These are phyloP conservation scores for Fregata magnificens DNA, from an alignment of 2,113 vertebrate genomes.

Conservation along the genomic window DNA sequence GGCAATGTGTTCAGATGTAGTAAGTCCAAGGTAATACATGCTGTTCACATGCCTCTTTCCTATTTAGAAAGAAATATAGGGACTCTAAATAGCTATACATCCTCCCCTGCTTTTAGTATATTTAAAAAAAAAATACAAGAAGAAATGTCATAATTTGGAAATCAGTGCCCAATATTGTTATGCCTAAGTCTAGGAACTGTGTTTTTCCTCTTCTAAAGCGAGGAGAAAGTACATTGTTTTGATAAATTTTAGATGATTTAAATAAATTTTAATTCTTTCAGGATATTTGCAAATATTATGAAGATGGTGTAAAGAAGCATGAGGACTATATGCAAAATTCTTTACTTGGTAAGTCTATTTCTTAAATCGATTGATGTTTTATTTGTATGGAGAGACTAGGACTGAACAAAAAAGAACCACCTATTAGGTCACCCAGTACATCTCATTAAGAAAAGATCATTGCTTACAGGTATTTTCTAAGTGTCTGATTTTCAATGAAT, in stretches of 20 bases:
- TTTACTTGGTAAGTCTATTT: neutral
- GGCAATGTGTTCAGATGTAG: neutral
- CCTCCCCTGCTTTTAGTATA: neutral
- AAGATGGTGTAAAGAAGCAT: neutral
- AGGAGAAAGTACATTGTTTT: neutral
- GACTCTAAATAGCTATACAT: neutral
- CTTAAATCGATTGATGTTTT: neutral
- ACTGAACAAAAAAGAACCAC: neutral
- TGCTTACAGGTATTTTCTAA: neutral
- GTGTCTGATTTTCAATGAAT: neutral
- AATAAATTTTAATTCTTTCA: neutral
- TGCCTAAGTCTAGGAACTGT: neutral
- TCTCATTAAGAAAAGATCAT: neutral
- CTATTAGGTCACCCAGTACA: neutral
- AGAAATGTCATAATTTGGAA: neutral
- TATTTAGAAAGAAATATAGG: neutral
- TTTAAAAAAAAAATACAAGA: neutral
- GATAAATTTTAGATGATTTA: neutral
- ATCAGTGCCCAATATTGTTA: neutral
- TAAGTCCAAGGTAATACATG: neutral
- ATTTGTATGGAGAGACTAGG: neutral
- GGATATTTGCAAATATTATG: neutral
- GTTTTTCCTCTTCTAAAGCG: neutral
- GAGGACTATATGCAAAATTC: neutral
- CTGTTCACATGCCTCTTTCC: neutral